Percentiles rank a stretch among this genome's conserved stretches.
phyloP scores from a whole-genome alignment of 2,113 vertebrate genomes.

The Clarias gariepinus region DNA sequence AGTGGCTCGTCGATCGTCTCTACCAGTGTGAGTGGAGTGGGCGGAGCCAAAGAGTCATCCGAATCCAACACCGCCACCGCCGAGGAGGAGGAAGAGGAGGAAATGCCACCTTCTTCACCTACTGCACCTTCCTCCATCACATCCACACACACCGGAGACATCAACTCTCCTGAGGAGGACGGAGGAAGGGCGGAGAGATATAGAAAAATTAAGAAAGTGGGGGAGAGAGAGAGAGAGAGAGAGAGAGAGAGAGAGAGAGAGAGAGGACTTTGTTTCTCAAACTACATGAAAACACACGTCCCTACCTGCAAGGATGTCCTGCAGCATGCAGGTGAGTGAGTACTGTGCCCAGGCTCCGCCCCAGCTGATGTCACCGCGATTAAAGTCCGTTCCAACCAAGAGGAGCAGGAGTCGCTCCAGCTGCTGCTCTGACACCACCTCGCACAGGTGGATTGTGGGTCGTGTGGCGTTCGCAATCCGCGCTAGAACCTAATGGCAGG shows the following conservation, averaged over 20 bases:
- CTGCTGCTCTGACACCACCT: conserved; percentile 95
- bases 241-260: too few relatives aligned
- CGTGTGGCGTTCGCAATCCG: conserved; percentile 95
- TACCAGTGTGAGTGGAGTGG: conserved; percentile 81
- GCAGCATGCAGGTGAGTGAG: conserved; percentile 97
- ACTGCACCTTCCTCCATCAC: conserved; percentile 86
- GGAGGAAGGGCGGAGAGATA: background rate
- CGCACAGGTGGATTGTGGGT: conserved; percentile 96
- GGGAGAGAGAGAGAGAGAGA: background rate
- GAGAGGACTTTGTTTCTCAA: background rate
- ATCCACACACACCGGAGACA: conserved; percentile 85
- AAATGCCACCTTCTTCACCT: conserved; percentile 84
- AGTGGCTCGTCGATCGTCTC: conserved; percentile 94
- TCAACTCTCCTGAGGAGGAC: conserved; percentile 79
- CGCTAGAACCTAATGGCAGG: conserved; percentile 84
- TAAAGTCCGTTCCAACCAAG: conserved; percentile 96
- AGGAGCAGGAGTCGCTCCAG: conserved; percentile 92
- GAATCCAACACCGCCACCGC: conserved; percentile 75
- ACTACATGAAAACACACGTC: background rate
- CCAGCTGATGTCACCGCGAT: conserved; percentile 97
- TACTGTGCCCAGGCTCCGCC: conserved; percentile 98
- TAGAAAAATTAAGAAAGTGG: background rate
- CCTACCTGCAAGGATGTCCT: conserved; percentile 95
- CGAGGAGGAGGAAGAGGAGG: conserved; percentile 73
- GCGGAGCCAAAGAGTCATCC: conserved; percentile 86